phyloP scores from a whole-genome alignment of 2,113 vertebrate genomes.

The Mesoclemmys tuberculata region DNA sequence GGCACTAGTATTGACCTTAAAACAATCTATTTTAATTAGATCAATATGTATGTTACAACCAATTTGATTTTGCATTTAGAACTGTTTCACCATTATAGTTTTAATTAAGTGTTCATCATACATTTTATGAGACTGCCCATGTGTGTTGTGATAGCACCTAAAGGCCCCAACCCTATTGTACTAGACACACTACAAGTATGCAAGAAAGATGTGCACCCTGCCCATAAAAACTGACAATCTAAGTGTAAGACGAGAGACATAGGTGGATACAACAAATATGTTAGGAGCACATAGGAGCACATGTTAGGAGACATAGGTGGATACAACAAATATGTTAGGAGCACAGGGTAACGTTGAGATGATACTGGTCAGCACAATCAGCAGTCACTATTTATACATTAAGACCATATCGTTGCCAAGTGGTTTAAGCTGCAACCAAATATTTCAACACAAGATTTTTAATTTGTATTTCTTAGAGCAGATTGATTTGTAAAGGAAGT shows the following conservation, averaged over 20 bases:
- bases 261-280: background rate
- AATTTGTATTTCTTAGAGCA: accelerated
- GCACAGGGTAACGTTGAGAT: background rate
- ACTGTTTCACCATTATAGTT: background rate
- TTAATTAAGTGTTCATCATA: accelerated
- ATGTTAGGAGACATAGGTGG: accelerated
- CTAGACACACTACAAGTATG: background rate
- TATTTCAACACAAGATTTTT: background rate
- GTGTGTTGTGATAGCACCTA: background rate
- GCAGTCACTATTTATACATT: background rate
- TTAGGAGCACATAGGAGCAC: background rate
- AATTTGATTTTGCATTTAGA: background rate
- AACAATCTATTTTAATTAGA: background rate
- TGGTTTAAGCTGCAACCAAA: background rate
- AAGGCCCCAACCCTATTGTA: background rate
- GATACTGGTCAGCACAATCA: background rate
- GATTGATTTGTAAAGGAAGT: background rate
- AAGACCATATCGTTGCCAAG: background rate
- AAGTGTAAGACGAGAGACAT: background rate
- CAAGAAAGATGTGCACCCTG: background rate
- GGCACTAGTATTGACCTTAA: background rate
- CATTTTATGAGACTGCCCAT: background rate
- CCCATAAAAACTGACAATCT: background rate
- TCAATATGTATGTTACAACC: background rate
- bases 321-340: background rate